These are phyloP conservation scores for Motacilla tschutschensis DNA, from an alignment of 2,113 vertebrate genomes.

Conservation along the genomic window DNA sequence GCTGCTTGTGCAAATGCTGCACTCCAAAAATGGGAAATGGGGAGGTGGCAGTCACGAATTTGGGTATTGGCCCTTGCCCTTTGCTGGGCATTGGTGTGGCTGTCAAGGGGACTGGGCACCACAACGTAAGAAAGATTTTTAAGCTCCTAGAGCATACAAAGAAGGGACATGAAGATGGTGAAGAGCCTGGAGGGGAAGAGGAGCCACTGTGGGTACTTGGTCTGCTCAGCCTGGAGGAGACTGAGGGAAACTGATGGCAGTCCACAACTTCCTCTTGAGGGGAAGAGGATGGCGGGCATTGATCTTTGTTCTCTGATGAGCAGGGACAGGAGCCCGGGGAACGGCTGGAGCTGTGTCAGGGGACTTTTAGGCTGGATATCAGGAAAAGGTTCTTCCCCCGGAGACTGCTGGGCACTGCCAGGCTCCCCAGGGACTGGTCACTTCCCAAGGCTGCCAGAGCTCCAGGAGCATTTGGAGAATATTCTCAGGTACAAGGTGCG, in stretches of 20 bases:
- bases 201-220: neutral
- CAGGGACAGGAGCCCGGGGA: neutral
- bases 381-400: neutral
- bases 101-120: neutral
- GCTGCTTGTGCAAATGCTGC: neutral
- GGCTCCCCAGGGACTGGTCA: neutral
- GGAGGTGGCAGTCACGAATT: rapidly evolving
- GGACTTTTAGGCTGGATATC: neutral
- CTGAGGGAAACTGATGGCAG: neutral
- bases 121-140: neutral
- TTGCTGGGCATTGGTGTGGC: neutral
- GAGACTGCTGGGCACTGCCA: rapidly evolving
- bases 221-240: neutral
- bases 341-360: neutral
- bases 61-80: too few species aligned
- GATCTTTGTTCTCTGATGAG: neutral
- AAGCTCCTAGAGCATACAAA: neutral
- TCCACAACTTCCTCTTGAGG: neutral
- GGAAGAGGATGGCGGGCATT: too few species aligned
- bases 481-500: neutral
- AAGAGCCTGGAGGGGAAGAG: neutral
- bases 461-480: rapidly evolving
- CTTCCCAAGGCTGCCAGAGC: neutral
- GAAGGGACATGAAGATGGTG: neutral
- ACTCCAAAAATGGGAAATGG: rapidly evolving